Percentiles rank a stretch among this genome's conserved stretches.
phyloP scores from a whole-genome alignment of 2,888 invertebrate species.

The Tipula confusa region DNA sequence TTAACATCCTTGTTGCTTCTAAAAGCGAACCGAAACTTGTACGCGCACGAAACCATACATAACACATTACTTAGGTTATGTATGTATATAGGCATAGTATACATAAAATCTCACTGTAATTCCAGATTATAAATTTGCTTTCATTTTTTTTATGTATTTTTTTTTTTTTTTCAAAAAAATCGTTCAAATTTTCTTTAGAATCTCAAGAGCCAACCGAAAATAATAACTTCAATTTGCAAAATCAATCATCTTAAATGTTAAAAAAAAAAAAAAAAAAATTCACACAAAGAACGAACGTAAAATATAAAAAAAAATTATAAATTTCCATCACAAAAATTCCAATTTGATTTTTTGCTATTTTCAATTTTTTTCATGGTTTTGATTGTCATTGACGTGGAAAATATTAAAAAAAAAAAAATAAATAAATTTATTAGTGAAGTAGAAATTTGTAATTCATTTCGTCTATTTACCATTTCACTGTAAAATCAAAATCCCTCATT shows the following conservation, averaged over 20 bases:
- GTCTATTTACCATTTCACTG: neutral
- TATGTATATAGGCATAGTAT: neutral
- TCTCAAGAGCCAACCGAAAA: conserved; percentile 20
- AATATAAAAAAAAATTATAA: neutral
- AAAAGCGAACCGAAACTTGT: too few relatives aligned
- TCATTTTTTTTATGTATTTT: neutral
- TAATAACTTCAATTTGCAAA: conserved; percentile 20
- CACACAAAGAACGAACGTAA: neutral
- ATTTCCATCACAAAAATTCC: conserved; percentile 25
- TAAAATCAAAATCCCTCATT: neutral
- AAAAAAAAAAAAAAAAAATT: neutral
- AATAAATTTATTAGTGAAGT: neutral
- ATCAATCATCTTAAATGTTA: conserved; percentile 8
- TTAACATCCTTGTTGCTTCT: too few relatives aligned
- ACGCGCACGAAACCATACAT: neutral
- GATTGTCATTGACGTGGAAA: conserved; percentile 25
- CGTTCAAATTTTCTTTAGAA: conserved; percentile 12
- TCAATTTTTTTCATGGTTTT: conserved; percentile 17
- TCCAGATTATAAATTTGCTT: neutral
- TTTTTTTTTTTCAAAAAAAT: too few relatives aligned
- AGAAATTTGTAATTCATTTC: conserved; percentile 13
- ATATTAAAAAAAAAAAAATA: neutral
- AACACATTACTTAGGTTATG: neutral
- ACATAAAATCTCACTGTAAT: neutral
- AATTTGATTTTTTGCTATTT: conserved; percentile 25